A percentile compares a stretch with the other conserved stretches of the same genome.
Conservation (phyloP, 2,888 invertebrate genomes). For the Mantis religiosa region DNA sequence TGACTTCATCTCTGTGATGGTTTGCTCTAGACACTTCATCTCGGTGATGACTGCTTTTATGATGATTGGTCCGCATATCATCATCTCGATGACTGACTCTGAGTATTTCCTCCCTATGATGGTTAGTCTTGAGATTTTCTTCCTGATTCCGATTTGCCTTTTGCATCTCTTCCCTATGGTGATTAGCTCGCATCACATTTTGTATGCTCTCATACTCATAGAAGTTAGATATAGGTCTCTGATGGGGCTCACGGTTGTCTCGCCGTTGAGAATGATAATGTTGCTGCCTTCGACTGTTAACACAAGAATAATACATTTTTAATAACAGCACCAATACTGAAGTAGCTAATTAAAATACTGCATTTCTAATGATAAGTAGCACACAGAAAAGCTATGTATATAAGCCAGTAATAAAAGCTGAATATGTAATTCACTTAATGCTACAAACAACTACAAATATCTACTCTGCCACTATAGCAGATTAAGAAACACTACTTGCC, state of each 20-base stretch:
- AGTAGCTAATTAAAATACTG: neutral
- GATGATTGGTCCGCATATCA: constrained; percentile 2
- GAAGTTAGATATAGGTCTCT: constrained; percentile 74
- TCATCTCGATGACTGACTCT: constrained; percentile 5
- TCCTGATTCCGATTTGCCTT: neutral
- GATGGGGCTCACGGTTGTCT: constrained; percentile 51
- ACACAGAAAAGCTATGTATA: no score
- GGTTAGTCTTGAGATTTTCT: constrained; percentile 29
- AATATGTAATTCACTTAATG: no score
- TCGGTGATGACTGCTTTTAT: neutral
- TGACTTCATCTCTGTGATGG: neutral
- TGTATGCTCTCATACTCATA: constrained; percentile 81
- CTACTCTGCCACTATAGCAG: no score
- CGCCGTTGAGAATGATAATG: constrained; percentile 61
- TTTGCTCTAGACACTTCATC: constrained; percentile 29
- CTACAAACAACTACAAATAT: no score
- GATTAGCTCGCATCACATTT: constrained; percentile 46
- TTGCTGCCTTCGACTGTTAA: constrained; percentile 59
- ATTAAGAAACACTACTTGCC: no score
- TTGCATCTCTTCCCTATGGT: constrained; percentile 21
- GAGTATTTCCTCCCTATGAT: neutral
- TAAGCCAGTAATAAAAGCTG: no score
- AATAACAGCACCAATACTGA: neutral
- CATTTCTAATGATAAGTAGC: no score
- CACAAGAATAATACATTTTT: neutral